phyloP scores from a whole-genome alignment of 2,113 vertebrate species.

The Ammospiza caudacuta region DNA sequence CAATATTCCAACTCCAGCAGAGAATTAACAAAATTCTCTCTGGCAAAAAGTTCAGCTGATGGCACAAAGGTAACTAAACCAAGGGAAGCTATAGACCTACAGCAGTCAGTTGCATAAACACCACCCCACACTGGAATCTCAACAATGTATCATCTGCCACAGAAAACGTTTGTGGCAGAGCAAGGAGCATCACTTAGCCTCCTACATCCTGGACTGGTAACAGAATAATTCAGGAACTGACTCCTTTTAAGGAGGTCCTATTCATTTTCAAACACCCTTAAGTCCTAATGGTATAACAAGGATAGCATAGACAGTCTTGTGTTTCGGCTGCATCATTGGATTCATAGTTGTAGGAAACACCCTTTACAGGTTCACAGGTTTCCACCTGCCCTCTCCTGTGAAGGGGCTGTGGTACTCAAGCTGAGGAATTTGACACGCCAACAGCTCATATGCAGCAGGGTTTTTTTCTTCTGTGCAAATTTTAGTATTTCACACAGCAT shows the following conservation, averaged over 20 bases:
- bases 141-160: neutral
- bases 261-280: neutral
- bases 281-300: neutral
- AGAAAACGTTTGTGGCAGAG: neutral
- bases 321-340: neutral
- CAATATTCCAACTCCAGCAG: neutral
- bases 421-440: neutral
- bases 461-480: neutral
- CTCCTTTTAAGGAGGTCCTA: neutral
- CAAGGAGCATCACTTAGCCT: neutral
- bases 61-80: neutral
- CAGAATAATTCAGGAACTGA: neutral
- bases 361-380: neutral
- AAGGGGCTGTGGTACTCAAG: neutral
- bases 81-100: neutral
- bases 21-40: neutral
- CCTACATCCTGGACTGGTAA: neutral
- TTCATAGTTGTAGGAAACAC: neutral
- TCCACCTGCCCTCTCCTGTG: neutral
- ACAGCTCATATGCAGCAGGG: neutral
- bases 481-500: neutral
- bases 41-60: neutral
- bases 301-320: neutral
- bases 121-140: neutral
- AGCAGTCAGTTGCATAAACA: neutral